Percentiles rank a stretch among this genome's conserved stretches.
Conservation (phyloP, 1,140 invertebrate genomes). For the Heliconius nattereri region DNA sequence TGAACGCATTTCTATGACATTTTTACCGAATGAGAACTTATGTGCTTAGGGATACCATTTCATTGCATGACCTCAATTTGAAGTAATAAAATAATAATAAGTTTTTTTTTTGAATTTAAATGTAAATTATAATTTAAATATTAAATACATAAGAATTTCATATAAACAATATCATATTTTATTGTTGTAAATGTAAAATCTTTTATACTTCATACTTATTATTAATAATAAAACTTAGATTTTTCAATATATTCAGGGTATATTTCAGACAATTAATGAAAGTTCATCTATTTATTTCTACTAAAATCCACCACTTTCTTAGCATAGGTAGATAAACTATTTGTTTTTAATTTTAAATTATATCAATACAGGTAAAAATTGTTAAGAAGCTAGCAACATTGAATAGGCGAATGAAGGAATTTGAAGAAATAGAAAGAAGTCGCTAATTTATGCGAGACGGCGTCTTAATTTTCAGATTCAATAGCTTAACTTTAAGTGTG, state of each 20-base stretch:
- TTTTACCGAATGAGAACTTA: conserved; percentile 10
- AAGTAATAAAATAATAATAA: not conserved
- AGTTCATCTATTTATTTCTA: too few relatives aligned
- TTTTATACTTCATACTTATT: too few relatives aligned
- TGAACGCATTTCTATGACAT: not conserved
- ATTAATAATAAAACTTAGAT: too few relatives aligned
- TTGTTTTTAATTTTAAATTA: not conserved
- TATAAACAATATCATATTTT: too few relatives aligned
- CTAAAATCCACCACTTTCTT: not conserved
- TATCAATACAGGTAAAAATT: not conserved
- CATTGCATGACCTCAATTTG: not conserved
- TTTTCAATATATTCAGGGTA: too few relatives aligned
- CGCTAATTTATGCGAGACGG: conserved; percentile 76
- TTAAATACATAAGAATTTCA: too few relatives aligned
- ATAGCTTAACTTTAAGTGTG: conserved; percentile 63
- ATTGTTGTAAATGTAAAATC: too few relatives aligned
- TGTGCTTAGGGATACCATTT: not conserved
- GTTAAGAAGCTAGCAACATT: conserved; percentile 38
- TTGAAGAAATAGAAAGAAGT: conserved; percentile 80
- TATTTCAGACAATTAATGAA: too few relatives aligned
- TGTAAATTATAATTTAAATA: too few relatives aligned
- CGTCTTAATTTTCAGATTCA: conserved; percentile 78
- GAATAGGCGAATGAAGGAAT: conserved; percentile 73
- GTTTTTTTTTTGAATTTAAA: not conserved
- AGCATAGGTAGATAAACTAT: conserved; percentile 7